Evolutionary conservation across 2,113 vertebrate genomes (phyloP).

Genomic region (Mesembrinibis cayennensis): DNA sequence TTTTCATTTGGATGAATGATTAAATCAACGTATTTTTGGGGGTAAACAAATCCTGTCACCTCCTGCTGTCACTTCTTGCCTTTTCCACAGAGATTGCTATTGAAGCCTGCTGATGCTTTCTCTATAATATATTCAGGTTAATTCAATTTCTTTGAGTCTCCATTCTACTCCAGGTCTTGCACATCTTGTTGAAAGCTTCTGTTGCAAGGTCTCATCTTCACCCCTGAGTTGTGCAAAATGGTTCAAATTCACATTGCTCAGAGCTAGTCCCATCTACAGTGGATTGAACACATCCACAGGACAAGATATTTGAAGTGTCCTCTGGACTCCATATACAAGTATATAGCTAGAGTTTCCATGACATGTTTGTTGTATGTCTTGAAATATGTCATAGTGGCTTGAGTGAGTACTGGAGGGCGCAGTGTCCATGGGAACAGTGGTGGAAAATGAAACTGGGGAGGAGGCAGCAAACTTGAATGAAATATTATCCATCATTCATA

Average conservation of each 20-base stretch:
- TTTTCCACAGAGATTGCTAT: background rate
- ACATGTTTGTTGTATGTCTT: background rate
- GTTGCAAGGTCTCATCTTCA: background rate
- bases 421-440: background rate
- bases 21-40: background rate
- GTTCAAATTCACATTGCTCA: background rate
- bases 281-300: background rate
- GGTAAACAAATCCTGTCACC: background rate
- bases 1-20: background rate
- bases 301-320: background rate
- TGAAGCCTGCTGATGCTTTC: background rate
- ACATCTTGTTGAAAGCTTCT: background rate
- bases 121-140: background rate
- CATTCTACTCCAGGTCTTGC: background rate
- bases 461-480: background rate
- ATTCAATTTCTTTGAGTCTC: background rate
- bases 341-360: background rate
- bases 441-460: background rate
- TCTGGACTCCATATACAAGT: background rate
- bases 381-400: background rate
- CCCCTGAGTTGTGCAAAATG: rapidly evolving
- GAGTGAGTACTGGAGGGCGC: background rate
- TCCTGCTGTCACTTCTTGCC: background rate
- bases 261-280: background rate
- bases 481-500: background rate